Evolutionary conservation across 1,140 invertebrate species (phyloP), one percentile per base, ranked within the genome.

Genomic region (Drosophila oshimai): DNA sequence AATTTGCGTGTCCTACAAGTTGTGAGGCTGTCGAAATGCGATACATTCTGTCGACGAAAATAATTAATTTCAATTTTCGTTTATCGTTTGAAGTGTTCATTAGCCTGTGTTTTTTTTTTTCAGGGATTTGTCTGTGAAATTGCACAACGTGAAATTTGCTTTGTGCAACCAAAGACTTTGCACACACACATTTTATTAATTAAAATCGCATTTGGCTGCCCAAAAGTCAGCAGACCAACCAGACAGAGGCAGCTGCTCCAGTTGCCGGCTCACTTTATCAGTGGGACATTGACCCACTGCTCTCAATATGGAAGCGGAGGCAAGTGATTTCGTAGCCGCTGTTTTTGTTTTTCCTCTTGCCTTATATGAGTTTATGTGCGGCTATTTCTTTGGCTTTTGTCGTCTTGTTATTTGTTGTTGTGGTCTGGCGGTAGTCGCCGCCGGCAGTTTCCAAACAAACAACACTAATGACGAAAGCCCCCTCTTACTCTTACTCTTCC

Each of bases 251-350:
- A 39, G 64, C 65, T 65, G 60, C 60, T 57, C 70, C 71, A 74
- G 71, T 73, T 73, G 71, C 46, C 44, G 46, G 69, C 70, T 86
- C 81, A 86, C 80, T 86, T 86, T 86, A 86, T 86, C 83, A 86
- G 80, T 86, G 80, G 80, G 80, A 86, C 80, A 86, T 86, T 86
- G 81, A 86, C 81, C 81, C 81, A 86, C 81, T 86, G 81, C 60
- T 76, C 81, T 86, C 81, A 86, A 86, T 87, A 86, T 86, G 74
- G 60, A 81, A 86, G 73, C 64, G 81, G 64, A 77, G 71, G 74
- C 80, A 86, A 86, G 81, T 87, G 81, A 86, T 87, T 86, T 84
- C 75, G 67, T 73, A 62, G 67, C 39, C 50, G 50, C 37, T 29
- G 47, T 46, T 61, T 33, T 49, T 69, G 47, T 57, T 67, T 44